A percentile compares a stretch with the other conserved stretches of the same genome.
Conservation (phyloP, 2,888 invertebrate genomes). For the Lysandra bellargus region DNA sequence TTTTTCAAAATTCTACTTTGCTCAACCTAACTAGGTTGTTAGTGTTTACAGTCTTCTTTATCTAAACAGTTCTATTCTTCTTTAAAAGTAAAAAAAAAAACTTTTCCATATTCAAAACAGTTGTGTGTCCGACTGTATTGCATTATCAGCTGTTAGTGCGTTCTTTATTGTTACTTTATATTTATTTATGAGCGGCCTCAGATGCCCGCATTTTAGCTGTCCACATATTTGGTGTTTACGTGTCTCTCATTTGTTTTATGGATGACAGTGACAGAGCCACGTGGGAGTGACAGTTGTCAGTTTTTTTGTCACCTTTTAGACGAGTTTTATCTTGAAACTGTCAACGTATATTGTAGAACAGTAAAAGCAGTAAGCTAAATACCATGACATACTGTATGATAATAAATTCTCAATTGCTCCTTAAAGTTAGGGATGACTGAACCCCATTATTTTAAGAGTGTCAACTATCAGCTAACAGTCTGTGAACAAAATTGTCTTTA, state of each 20-base stretch:
- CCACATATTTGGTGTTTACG: conserved; percentile 18
- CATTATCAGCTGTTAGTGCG: conserved; percentile 26
- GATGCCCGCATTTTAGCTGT: conserved; percentile 19
- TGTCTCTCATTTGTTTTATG: conserved; percentile 21
- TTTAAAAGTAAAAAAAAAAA: neutral
- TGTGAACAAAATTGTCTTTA: too few relatives aligned
- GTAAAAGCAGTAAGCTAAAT: neutral
- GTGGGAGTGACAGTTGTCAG: neutral
- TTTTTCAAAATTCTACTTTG: too few relatives aligned
- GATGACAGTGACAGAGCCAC: neutral
- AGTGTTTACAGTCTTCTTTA: neutral
- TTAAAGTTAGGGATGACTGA: too few relatives aligned
- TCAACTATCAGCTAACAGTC: too few relatives aligned
- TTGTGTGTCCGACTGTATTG: neutral
- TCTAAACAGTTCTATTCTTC: too few relatives aligned
- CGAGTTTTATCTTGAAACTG: neutral
- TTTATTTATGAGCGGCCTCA: conserved; percentile 17
- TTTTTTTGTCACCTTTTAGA: neutral
- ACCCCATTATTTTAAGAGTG: too few relatives aligned
- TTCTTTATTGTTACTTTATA: conserved; percentile 28
- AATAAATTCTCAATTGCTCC: too few relatives aligned
- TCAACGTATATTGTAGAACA: neutral
- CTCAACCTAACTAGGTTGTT: too few relatives aligned
- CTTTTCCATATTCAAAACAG: neutral
- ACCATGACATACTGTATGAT: neutral